phyloP scores from a whole-genome alignment of 2,888 invertebrate genomes.

The Torymus texanus region DNA sequence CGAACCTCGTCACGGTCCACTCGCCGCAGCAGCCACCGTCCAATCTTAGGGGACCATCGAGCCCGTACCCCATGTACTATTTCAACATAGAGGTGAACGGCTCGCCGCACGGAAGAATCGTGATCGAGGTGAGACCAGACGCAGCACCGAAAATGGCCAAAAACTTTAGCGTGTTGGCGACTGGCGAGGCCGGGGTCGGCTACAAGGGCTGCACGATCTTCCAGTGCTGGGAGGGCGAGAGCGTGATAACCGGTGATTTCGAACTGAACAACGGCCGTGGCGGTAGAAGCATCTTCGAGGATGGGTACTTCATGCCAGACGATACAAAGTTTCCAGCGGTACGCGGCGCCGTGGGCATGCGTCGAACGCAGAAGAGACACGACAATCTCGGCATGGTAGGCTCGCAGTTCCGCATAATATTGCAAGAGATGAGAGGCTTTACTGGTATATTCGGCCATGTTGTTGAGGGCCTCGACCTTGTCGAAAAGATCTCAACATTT shows the following conservation, averaged over 20 bases:
- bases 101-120: conserved; percentile 82
- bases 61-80: conserved; percentile 83
- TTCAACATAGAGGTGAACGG: conserved; percentile 87
- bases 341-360: conserved; percentile 88
- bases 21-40: conserved; percentile 74
- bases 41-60: conserved; percentile 77
- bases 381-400: conserved; percentile 89
- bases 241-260: conserved; percentile 88
- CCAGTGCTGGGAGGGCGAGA: conserved; percentile 89
- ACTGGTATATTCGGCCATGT: conserved; percentile 89
- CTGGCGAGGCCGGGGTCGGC: conserved; percentile 85
- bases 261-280: conserved; percentile 89
- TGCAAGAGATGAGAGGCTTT: conserved; percentile 89
- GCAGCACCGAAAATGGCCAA: conserved; percentile 89
- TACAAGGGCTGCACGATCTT: conserved; percentile 88
- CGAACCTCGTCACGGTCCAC: conserved; percentile 71
- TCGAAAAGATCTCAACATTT: conserved; percentile 86
- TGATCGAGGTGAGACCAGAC: conserved; percentile 86
- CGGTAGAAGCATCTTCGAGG: conserved; percentile 85
- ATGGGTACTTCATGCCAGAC: conserved; percentile 87
- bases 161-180: conserved; percentile 84
- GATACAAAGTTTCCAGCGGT: conserved; percentile 86
- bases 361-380: conserved; percentile 86
- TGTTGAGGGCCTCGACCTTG: conserved; percentile 86
- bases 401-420: conserved; percentile 88